Conservation (phyloP, 2,113 vertebrate species). For the Mus musculus region DNA sequence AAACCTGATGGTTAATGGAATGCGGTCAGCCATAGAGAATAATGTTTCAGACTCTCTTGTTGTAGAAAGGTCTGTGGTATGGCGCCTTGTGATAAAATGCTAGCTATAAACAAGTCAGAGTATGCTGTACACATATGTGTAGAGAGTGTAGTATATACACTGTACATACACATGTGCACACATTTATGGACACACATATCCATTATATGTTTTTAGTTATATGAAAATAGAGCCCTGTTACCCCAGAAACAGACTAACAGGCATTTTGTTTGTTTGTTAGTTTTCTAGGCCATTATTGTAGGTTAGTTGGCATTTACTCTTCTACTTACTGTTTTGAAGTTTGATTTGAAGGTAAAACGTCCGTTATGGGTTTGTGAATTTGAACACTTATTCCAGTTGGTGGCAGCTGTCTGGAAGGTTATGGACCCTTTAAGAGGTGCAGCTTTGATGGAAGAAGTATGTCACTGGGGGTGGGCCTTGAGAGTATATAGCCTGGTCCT, state of each 20-base stretch:
- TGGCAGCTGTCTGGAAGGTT: background rate
- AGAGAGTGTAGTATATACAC: no score
- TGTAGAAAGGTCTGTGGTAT: background rate
- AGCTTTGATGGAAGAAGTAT: background rate
- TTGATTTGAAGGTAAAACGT: background rate
- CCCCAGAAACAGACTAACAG: background rate
- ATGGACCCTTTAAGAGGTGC: background rate
- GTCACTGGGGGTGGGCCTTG: background rate
- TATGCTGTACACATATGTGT: no score
- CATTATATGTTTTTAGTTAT: background rate
- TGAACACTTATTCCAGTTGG: background rate
- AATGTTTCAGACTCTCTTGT: background rate
- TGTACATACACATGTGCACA: background rate
- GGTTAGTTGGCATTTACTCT: background rate
- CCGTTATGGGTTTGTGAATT: background rate
- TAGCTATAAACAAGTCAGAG: background rate
- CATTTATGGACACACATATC: background rate
- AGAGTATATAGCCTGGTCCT: background rate
- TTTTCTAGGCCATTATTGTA: conserved; percentile 18
- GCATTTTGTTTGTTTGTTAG: background rate
- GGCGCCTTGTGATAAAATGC: background rate
- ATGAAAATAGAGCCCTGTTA: background rate
- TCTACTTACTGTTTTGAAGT: background rate
- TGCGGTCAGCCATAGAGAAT: background rate
- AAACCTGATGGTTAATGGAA: background rate